Evolutionary conservation across 1,140 invertebrate genomes (phyloP), one percentile per base, ranked within the genome.

Genomic region (Papilio machaon): DNA sequence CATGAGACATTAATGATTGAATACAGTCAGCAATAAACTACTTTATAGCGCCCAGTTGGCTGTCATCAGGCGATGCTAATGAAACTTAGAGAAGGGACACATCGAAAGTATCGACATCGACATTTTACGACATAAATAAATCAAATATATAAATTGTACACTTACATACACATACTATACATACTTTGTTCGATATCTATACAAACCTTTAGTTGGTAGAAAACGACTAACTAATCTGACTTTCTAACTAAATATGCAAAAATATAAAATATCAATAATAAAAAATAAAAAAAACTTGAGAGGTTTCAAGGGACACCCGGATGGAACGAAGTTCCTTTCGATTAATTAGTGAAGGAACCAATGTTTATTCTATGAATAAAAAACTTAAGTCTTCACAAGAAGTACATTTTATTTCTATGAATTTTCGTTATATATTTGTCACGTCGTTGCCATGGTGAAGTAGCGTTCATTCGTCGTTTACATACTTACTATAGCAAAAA

Each of bases 11-110:
- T 74, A 74, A 46, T 23, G 19, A 74, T 74, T 43, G 43, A 46
- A 74, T 74, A 19, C 74, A 49, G 47, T n/a, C 43, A 54, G 74
- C 74, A 76, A 76, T 76, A 76, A 76, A 76, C 47, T 76, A 6
- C 5, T 76, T 76, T 76, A 76, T 52, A 19, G 47, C 23, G n/a
- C 2, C n/a, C 74, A 76, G 74, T 47, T 76, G 74, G 43, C 74
- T 47, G 46, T 76, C 74, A 52, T 76, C 47, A 52, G 47, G 43
- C 47, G 23, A 76, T 49, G 13, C 23, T 76, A 76, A 52, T 76
- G 19, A 76, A 30, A 23, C 2, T 70, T 70, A 35, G 64, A 10
- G 64, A 23, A 15, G 8, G 54, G n/a, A 19, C 11, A 70, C 9
- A 30, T 11, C 19, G 7, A 38, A 70, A 38, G 30, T 70, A 70